A percentile compares a stretch with the other conserved stretches of the same genome.
Conservation (phyloP, 2,888 invertebrate genomes). For the Dasypogon diadema region DNA sequence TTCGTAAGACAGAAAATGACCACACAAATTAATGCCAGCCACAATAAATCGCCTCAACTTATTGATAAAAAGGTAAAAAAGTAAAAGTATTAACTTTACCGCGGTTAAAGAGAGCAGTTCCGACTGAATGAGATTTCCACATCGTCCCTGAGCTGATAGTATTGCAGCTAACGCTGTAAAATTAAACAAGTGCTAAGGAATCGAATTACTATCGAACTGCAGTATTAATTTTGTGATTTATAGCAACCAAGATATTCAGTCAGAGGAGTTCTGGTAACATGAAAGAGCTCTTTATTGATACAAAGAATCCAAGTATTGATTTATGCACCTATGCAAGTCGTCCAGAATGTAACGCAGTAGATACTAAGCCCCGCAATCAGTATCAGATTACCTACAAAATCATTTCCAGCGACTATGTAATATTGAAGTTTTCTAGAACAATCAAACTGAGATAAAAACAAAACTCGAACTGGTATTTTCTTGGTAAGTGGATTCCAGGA, state of each 20-base stretch:
- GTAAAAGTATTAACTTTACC: too few species aligned
- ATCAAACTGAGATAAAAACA: conserved; percentile 24
- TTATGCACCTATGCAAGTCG: too few species aligned
- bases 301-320: too few species aligned
- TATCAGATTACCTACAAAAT: conserved; percentile 12
- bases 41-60: too few species aligned
- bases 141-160: background rate
- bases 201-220: conserved; percentile 17
- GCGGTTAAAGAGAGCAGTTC: too few species aligned
- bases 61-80: too few species aligned
- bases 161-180: background rate
- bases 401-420: background rate
- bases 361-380: conserved; percentile 4
- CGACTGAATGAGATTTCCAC: conserved; percentile 11
- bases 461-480: conserved; percentile 11
- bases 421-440: conserved; percentile 15
- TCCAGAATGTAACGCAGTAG: background rate
- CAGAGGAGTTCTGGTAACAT: too few species aligned
- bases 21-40: too few species aligned
- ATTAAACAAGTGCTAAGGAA: background rate
- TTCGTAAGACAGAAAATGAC: too few species aligned
- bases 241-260: background rate
- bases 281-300: too few species aligned
- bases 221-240: conserved; percentile 8
- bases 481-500: conserved; percentile 18